These are phyloP conservation scores for Diuraphis noxia DNA, from an alignment of 1,140 invertebrate species.

Conservation along the genomic window DNA sequence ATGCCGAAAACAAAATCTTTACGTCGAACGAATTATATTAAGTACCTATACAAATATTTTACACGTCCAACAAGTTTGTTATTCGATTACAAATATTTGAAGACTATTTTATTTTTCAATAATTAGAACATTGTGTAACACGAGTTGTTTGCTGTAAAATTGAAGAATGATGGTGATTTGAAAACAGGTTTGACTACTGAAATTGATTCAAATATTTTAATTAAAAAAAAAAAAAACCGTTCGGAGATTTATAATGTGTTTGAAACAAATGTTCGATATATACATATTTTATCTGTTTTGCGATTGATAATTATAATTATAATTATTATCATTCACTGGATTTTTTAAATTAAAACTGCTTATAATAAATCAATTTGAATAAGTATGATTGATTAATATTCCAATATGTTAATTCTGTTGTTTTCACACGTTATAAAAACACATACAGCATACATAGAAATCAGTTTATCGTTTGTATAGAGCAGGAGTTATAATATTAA, in stretches of 20 bases:
- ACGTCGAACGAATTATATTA: background rate
- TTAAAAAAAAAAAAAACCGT: constrained; percentile 16
- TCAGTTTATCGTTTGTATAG: background rate
- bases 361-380: constrained; percentile 46
- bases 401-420: constrained; percentile 27
- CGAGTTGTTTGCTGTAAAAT: constrained; percentile 19
- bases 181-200: constrained; percentile 42
- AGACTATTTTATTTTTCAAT: background rate
- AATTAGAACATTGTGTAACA: constrained; percentile 21
- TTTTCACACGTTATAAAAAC: constrained; percentile 42
- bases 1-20: background rate
- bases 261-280: background rate
- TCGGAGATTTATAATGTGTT: constrained; percentile 11
- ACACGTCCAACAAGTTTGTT: background rate
- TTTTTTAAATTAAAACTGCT: constrained; percentile 40
- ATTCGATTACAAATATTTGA: background rate
- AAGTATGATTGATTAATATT: constrained; percentile 31
- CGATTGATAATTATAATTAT: constrained; percentile 27
- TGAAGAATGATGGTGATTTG: background rate
- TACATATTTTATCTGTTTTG: constrained; percentile 5
- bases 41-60: background rate
- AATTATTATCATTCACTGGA: background rate
- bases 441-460: background rate
- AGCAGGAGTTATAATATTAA: background rate
- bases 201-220: constrained; percentile 48